Percentiles rank a stretch among this genome's conserved stretches.
These are phyloP conservation scores for Cistogaster globosa DNA, from an alignment of 2,888 invertebrate genomes.

Conservation along the genomic window DNA sequence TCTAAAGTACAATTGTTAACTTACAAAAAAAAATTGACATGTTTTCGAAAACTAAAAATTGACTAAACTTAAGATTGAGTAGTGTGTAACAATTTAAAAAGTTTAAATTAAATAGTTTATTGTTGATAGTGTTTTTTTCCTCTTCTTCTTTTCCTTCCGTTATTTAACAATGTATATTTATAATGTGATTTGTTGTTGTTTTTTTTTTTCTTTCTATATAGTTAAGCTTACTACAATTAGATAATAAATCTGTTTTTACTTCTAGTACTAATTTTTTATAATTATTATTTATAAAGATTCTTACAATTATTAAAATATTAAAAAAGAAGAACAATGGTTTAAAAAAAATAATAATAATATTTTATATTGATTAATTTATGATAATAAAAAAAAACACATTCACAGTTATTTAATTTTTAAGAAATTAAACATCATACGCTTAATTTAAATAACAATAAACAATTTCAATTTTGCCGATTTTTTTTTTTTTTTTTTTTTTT, in stretches of 20 bases:
- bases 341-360: slow-evolving; percentile 1
- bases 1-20: too few species aligned
- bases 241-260: slow-evolving; percentile 61
- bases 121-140: slow-evolving; percentile 1
- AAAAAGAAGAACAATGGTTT: slow-evolving; percentile 69
- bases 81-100: slow-evolving; percentile 38
- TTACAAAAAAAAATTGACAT: too few species aligned
- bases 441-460: slow-evolving; percentile 57
- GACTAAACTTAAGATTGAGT: slow-evolving; percentile 14
- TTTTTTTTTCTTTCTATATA: slow-evolving; percentile 7
- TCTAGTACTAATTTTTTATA: slow-evolving; percentile 24
- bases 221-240: slow-evolving; percentile 68
- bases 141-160: slow-evolving; percentile 6
- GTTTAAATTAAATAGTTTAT: slow-evolving; percentile 22
- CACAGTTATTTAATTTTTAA: slow-evolving; percentile 53
- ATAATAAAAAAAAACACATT: slow-evolving; percentile 49
- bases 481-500: slow-evolving; percentile 2
- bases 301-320: slow-evolving; percentile 63
- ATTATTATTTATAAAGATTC: slow-evolving; percentile 51
- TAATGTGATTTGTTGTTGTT: slow-evolving; percentile 42
- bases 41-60: background rate
- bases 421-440: slow-evolving; percentile 49
- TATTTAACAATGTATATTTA: slow-evolving; percentile 44
- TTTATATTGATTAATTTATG: slow-evolving; percentile 37
- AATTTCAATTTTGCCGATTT: background rate